phyloP scores from a whole-genome alignment of 2,113 vertebrate species.

The Mellivora capensis region DNA sequence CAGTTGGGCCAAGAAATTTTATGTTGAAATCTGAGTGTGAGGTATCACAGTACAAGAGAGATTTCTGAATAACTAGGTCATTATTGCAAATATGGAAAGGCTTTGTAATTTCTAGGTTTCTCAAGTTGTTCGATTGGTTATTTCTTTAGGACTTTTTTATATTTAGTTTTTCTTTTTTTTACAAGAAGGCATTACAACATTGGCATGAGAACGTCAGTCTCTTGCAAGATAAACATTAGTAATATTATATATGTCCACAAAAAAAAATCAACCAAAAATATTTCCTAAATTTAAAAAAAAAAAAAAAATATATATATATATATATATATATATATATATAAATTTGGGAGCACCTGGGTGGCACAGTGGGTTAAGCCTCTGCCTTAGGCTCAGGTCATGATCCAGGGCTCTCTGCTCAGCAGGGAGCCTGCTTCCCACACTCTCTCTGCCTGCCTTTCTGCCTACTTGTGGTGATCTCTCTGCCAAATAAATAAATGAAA shows the following conservation, averaged over 20 bases:
- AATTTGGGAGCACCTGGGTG: too few species aligned
- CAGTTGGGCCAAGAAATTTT: background rate
- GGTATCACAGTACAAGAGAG: background rate
- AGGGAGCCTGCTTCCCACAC: too few species aligned
- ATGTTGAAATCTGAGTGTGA: conserved; percentile 29
- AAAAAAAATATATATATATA: background rate
- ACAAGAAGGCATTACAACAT: background rate
- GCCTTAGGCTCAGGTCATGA: too few species aligned
- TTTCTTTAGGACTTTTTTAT: background rate
- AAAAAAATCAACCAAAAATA: background rate
- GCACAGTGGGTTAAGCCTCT: too few species aligned
- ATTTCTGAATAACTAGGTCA: background rate
- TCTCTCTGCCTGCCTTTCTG: too few species aligned
- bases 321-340: background rate
- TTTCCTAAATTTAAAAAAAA: background rate
- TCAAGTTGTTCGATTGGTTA: background rate
- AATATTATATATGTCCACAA: background rate
- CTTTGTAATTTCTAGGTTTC: background rate
- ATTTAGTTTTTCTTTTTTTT: background rate
- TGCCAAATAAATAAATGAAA: too few species aligned
- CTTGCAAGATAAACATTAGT: background rate
- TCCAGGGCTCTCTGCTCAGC: too few species aligned
- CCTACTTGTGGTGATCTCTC: too few species aligned
- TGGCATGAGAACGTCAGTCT: background rate
- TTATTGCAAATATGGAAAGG: background rate